phyloP scores from a whole-genome alignment of 2,888 invertebrate genomes.

The Tetragonisca angustula region DNA sequence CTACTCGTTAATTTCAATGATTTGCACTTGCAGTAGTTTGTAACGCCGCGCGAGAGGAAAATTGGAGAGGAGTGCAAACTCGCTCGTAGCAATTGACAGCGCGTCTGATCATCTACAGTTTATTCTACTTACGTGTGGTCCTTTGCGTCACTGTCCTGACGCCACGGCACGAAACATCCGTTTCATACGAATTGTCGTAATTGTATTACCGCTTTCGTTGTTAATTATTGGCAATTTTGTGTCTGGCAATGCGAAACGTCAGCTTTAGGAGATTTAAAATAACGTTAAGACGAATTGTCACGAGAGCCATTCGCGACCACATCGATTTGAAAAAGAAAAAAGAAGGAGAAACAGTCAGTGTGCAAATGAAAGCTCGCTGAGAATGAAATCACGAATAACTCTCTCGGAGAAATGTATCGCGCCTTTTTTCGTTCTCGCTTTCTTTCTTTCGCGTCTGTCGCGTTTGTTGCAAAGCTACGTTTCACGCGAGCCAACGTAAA shows the following conservation, averaged over 20 bases:
- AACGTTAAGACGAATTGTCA: background rate
- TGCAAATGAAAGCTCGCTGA: background rate
- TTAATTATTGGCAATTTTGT: background rate
- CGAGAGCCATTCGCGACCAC: background rate
- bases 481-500: constrained; percentile 34
- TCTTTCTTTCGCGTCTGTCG: too few species aligned
- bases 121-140: background rate
- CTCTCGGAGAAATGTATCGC: constrained; percentile 14
- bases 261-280: background rate
- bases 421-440: background rate
- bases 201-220: background rate
- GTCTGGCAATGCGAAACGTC: background rate
- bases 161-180: background rate
- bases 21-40: background rate
- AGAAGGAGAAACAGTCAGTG: background rate
- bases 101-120: background rate
- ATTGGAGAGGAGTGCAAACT: background rate
- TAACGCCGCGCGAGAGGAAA: too few species aligned
- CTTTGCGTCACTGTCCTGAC: background rate
- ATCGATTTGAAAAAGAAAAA: background rate
- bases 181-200: background rate
- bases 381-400: constrained; percentile 4
- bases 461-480: background rate
- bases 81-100: background rate
- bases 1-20: background rate